phyloP scores from a whole-genome alignment of 53 echinoderm and acorn worm genomes.

The Arbacia lixula region DNA sequence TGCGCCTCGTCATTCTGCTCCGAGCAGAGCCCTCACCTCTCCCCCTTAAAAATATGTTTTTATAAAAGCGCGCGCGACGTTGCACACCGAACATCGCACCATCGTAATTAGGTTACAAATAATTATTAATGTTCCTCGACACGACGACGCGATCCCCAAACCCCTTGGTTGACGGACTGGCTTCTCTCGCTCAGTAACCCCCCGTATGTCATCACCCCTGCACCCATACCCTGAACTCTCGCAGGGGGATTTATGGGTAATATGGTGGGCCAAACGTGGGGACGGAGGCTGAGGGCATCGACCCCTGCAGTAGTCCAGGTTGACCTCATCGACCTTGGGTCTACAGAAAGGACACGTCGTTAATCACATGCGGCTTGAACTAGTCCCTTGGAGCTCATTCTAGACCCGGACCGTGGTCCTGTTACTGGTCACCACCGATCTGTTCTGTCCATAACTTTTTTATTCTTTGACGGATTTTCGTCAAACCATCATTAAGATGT shows the following conservation, averaged over 20 bases:
- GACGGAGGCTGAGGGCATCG: slow-evolving; percentile 20
- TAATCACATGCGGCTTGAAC: neutral
- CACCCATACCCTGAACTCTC: neutral
- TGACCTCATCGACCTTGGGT: slow-evolving; percentile 26
- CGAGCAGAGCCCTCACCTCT: too few relatives aligned
- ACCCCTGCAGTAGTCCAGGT: slow-evolving; percentile 2
- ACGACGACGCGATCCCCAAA: neutral
- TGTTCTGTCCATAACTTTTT: too few relatives aligned
- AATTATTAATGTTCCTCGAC: slow-evolving; percentile 24
- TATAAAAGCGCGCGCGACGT: neutral
- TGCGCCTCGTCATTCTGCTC: too few relatives aligned
- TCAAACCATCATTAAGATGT: too few relatives aligned
- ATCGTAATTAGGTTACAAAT: slow-evolving; percentile 42
- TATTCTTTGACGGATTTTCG: too few relatives aligned
- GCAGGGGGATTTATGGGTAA: too few relatives aligned
- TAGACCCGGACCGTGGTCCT: too few relatives aligned
- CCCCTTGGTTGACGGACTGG: slow-evolving; percentile 8
- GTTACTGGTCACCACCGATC: too few relatives aligned
- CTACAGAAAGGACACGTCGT: slow-evolving; percentile 14
- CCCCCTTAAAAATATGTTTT: too few relatives aligned
- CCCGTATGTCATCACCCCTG: slow-evolving; percentile 11
- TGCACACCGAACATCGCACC: neutral
- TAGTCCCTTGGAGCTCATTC: too few relatives aligned
- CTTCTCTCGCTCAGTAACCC: neutral
- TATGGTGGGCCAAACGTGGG: too few relatives aligned